A percentile compares a stretch with the other conserved stretches of the same genome.
Evolutionary conservation across 1,140 invertebrate genomes (phyloP).

Genomic region (Drosophila ohnishii): DNA sequence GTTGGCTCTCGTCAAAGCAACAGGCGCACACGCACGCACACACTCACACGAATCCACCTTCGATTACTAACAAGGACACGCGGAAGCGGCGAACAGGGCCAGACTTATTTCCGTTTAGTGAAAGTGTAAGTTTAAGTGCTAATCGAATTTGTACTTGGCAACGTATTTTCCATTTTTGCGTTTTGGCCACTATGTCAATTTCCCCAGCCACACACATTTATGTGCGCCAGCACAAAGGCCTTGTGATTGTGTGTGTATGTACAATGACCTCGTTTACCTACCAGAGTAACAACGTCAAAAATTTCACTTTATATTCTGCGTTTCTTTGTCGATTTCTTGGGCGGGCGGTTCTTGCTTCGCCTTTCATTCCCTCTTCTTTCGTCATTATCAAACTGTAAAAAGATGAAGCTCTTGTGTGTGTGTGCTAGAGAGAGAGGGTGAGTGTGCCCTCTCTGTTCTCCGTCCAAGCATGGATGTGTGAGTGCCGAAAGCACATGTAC

Average conservation of each 20-base stretch:
- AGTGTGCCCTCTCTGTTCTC: conserved; percentile 16
- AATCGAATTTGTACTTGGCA: conserved; percentile 22
- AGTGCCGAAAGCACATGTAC: conserved; percentile 42
- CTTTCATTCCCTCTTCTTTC: conserved; percentile 58
- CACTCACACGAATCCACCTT: conserved; percentile 16
- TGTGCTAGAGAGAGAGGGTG: conserved; percentile 7
- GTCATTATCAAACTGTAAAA: conserved; percentile 74
- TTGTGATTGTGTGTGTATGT: conserved; percentile 29
- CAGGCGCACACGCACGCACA: conserved; percentile 27
- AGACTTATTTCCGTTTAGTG: conserved; percentile 59
- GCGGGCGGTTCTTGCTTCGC: conserved; percentile 32
- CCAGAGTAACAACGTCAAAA: conserved; percentile 63
- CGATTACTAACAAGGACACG: conserved; percentile 43
- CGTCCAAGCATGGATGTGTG: conserved; percentile 22
- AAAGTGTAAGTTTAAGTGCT: conserved; percentile 68
- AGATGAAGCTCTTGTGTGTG: conserved; percentile 31
- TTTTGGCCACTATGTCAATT: conserved; percentile 33
- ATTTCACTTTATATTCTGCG: conserved; percentile 66
- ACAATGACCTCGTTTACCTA: conserved; percentile 69
- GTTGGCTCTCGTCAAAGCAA: conserved; percentile 35
- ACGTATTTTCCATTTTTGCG: conserved; percentile 7
- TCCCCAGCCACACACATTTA: conserved; percentile 12
- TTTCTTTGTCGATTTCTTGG: conserved; percentile 63
- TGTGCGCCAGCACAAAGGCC: conserved; percentile 7
- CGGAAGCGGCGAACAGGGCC: conserved; percentile 48